Base-by-base conservation (phyloP, 2,113 vertebrate genomes). In the Eurypyga helias region DNA sequence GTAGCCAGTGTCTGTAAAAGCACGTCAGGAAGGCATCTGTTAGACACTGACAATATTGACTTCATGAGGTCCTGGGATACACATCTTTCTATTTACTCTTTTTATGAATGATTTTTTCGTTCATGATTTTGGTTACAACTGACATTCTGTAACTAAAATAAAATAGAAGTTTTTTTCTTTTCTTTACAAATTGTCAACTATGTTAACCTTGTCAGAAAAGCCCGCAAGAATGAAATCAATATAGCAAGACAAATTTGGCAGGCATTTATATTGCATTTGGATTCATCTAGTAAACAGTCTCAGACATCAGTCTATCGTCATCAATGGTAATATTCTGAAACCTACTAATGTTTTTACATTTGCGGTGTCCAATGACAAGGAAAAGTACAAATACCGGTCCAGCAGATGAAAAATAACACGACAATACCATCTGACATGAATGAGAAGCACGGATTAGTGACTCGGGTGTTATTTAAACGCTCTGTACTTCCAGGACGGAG, bases 91-190 rank as follows among this genome's bases (percentile, higher is more conserved):
- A 57, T 78, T 92, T 60, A 28, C 11, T 55, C 24, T 62, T 82
- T 80, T 77, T 78, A 70, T 72, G 82, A 90, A 94, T 91, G 52
- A 70, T 57, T 83, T 72, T 54, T 90, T 76, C 28, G 11, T 96
- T 89, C 91, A 89, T 62, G 18, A 25, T 86, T 95, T 83, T 1
- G 2, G 75, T 52, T 87, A 28, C 83, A 70, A 75, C 2, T 62
- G 51, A n/a, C 33, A 29, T 70, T 78, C 51, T 24, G 26, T 52
- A 80, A 69, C 72, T 52, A 66, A 83, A 89, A 91, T 58, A 89
- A 92, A 65, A 5, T 29, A 49, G 20, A 67, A 46, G 29, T 26
- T 94, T 86, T 89, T 49, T 34, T 54, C 43, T 84, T 81, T 80
- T 51, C 77, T 55, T 69, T 45, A 64, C 51, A 64, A 85, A 95